Conservation (phyloP, 2,113 vertebrate species). For the Syngnathus scovelli region DNA sequence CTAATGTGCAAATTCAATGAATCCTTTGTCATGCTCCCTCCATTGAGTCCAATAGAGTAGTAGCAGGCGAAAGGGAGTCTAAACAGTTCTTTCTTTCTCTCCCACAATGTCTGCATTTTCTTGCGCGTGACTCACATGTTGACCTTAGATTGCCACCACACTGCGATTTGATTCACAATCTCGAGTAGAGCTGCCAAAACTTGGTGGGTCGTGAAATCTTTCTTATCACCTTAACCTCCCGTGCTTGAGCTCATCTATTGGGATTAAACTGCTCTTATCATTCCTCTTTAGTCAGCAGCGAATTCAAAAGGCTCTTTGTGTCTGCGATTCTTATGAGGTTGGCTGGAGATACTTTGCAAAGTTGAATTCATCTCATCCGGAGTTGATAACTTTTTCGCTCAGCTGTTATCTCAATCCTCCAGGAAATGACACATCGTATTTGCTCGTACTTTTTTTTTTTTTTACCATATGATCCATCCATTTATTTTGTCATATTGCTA, state of each 20-base stretch:
- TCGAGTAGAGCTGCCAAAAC: conserved; percentile 31
- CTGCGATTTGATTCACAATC: conserved; percentile 25
- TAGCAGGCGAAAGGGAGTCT: conserved; percentile 49
- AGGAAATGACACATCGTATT: conserved; percentile 30
- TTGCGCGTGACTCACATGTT: conserved; percentile 55
- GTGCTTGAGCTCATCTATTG: conserved; percentile 15
- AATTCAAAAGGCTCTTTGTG: conserved; percentile 29
- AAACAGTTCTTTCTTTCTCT: conserved; percentile 56
- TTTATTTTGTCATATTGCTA: background rate
- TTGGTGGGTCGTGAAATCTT: conserved; percentile 29
- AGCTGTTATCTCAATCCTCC: conserved; percentile 27
- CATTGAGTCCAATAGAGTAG: conserved; percentile 30
- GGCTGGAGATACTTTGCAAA: conserved; percentile 9
- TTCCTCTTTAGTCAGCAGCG: conserved; percentile 6
- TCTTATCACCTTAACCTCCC: conserved; percentile 23
- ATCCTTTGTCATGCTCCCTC: conserved; percentile 29
- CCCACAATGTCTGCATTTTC: conserved; percentile 59
- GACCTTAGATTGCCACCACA: conserved; percentile 25
- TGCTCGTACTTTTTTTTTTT: conserved; percentile 14
- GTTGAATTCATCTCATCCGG: conserved; percentile 9
- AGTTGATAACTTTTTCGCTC: conserved; percentile 25
- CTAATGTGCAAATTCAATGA: conserved; percentile 30
- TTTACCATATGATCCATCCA: background rate
- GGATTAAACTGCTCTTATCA: conserved; percentile 36
- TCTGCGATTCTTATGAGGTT: background rate